These are phyloP conservation scores for Apotomis capreana DNA, from an alignment of 2,888 invertebrate species.

Conservation along the genomic window DNA sequence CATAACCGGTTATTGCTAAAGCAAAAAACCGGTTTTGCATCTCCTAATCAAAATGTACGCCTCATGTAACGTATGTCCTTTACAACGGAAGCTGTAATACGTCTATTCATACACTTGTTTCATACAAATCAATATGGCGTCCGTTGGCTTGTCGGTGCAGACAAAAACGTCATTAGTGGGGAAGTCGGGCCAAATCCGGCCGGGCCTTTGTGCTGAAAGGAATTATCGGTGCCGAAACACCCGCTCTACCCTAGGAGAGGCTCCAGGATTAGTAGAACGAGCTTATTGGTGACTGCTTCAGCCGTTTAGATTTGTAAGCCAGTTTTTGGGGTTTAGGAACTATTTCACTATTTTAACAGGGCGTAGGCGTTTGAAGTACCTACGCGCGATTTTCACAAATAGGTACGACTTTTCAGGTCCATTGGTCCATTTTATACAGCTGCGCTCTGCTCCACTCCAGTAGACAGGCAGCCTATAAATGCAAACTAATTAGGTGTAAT, in stretches of 20 bases:
- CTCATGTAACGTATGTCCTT: background rate
- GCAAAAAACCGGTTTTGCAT: too few species aligned
- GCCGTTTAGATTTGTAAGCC: constrained; percentile 24
- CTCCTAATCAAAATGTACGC: background rate
- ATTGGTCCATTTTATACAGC: too few species aligned
- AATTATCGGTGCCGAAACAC: constrained; percentile 52
- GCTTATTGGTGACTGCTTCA: constrained; percentile 24
- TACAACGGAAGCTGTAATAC: constrained; percentile 12
- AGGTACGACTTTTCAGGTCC: background rate
- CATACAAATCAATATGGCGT: constrained; percentile 34
- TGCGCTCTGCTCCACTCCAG: too few species aligned
- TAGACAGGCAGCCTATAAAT: too few species aligned
- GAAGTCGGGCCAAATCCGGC: constrained; percentile 55
- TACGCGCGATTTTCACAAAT: background rate
- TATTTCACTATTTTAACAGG: background rate
- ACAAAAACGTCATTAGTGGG: constrained; percentile 67
- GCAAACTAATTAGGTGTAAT: too few species aligned
- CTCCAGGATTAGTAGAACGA: constrained; percentile 23
- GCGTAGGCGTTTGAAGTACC: background rate
- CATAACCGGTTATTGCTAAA: too few species aligned
- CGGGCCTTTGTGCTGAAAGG: constrained; percentile 60
- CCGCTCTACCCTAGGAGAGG: constrained; percentile 30
- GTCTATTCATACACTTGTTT: constrained; percentile 35
- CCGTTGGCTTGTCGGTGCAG: constrained; percentile 46
- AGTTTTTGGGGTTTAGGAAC: constrained; percentile 5